Evolutionary conservation across 1,140 invertebrate species (phyloP), one percentile per base, ranked within the genome.

Genomic region (Drosophila neocordata): DNA sequence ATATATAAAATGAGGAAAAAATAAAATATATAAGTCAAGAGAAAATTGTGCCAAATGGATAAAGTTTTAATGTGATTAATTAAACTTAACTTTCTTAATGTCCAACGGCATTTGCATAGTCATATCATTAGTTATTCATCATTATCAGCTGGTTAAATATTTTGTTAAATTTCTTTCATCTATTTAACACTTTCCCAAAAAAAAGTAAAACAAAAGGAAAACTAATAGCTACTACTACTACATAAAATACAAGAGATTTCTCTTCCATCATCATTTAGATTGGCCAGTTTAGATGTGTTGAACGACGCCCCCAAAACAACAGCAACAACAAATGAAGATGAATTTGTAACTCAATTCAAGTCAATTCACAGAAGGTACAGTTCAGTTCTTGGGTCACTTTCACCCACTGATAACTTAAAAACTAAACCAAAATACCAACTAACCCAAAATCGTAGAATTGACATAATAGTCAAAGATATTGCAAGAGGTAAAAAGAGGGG

Each of bases 401-500:
- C 41, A 48, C 41, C 41, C 41, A 48, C 41, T 48, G 18, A 48
- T 15, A 2, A 6, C 12, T 7, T 13, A 13, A 15, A 44, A 44
- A 44, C 15, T 7, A 44, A 44, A 13, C 6, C 27, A 3, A 31
- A 31, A 24, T 24, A 24, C 22, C 27, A 31, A 31, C 22, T 24
- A 24, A 24, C 22, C 22, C 1, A 31, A 31, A 31, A 31, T 31
- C 41, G 41, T 7, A 15, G 41, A 15, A 15, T 48, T 79, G 79
- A 82, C 76, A 83, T 67, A 83, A 74, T 83, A 48, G 41, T 48
- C 69, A 65, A 53, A 63, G 27, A 31, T 31, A 31, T 31, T 31
- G 27, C 27, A 63, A 57, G 34, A 34, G 51, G 37, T 6, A 1
- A 24, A 2, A 24, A 24, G 38, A 35, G 20, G 22, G 15, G 31